Percentiles rank a stretch among this genome's conserved stretches.
These are phyloP conservation scores for Epistrophe grossulariae DNA, from an alignment of 2,888 invertebrate genomes.

Conservation along the genomic window DNA sequence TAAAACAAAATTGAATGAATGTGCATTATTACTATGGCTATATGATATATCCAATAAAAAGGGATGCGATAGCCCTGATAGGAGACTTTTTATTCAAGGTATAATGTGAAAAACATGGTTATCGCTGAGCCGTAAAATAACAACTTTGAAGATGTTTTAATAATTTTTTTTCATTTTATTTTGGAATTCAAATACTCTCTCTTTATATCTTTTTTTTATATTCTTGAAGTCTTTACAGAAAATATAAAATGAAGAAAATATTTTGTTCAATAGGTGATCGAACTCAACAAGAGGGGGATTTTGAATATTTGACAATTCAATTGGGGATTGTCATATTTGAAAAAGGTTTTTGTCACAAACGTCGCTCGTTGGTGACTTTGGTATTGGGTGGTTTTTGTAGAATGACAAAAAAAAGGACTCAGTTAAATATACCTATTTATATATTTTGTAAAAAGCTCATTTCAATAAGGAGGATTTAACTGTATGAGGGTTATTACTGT, in stretches of 20 bases:
- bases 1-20: conserved; percentile 26
- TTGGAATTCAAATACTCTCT: conserved; percentile 1
- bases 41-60: conserved; percentile 29
- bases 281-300: background rate
- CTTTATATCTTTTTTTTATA: background rate
- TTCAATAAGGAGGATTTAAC: too few species aligned
- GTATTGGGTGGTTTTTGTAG: background rate
- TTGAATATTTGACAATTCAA: too few species aligned
- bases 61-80: conserved; percentile 21
- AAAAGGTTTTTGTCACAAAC: too few species aligned
- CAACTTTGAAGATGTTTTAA: conserved; percentile 33
- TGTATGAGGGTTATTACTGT: conserved; percentile 2
- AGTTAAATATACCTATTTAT: too few species aligned
- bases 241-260: background rate
- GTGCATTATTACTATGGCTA: conserved; percentile 32
- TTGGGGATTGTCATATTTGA: too few species aligned
- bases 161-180: conserved; percentile 6
- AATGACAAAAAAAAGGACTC: conserved; percentile 2
- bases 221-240: too few species aligned
- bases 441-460: too few species aligned
- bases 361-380: background rate
- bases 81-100: conserved; percentile 15
- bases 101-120: conserved; percentile 18
- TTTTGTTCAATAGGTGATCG: conserved; percentile 17
- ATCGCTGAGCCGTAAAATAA: conserved; percentile 28